Evolutionary conservation across 2,888 invertebrate species (phyloP).

Genomic region (Caenorhabditis japonica): DNA sequence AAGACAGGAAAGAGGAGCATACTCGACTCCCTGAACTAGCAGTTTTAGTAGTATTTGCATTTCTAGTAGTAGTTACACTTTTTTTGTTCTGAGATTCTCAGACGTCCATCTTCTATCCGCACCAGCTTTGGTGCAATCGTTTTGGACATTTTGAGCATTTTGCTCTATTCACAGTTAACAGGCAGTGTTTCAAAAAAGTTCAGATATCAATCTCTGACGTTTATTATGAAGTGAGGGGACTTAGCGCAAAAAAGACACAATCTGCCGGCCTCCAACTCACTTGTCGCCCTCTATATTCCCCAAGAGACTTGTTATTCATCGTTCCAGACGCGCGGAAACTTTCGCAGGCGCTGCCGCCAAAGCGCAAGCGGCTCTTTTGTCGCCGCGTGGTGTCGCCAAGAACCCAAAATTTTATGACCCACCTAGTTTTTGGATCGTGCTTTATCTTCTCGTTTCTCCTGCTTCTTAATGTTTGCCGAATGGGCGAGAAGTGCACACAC

Average conservation of each 20-base stretch:
- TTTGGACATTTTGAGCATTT: too few species aligned
- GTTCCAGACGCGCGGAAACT: conserved; percentile 53
- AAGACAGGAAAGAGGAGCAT: conserved; percentile 21
- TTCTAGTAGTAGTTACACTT: conserved; percentile 6
- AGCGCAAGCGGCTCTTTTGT: conserved; percentile 26
- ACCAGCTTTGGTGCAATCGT: conserved; percentile 9
- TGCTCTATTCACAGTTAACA: too few species aligned
- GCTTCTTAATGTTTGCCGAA: conserved; percentile 63
- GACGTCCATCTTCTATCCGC: conserved; percentile 3
- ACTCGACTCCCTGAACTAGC: not conserved
- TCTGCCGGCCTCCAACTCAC: conserved; percentile 35
- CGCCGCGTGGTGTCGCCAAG: conserved; percentile 32
- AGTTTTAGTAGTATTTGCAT: conserved; percentile 5
- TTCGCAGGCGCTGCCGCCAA: conserved; percentile 37
- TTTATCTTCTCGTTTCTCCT: too few species aligned
- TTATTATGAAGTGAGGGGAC: conserved; percentile 55
- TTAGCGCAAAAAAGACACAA: conserved; percentile 50
- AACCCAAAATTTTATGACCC: conserved; percentile 33
- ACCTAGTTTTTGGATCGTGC: conserved; percentile 34
- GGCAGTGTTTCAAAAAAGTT: conserved; percentile 41
- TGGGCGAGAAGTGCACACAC: conserved; percentile 58
- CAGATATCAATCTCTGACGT: conserved; percentile 57
- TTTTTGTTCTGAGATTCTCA: not conserved
- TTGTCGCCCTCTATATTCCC: conserved; percentile 55
- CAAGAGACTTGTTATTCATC: conserved; percentile 59